phyloP scores from a whole-genome alignment of 2,113 vertebrate genomes.

The Pleuronectes platessa region DNA sequence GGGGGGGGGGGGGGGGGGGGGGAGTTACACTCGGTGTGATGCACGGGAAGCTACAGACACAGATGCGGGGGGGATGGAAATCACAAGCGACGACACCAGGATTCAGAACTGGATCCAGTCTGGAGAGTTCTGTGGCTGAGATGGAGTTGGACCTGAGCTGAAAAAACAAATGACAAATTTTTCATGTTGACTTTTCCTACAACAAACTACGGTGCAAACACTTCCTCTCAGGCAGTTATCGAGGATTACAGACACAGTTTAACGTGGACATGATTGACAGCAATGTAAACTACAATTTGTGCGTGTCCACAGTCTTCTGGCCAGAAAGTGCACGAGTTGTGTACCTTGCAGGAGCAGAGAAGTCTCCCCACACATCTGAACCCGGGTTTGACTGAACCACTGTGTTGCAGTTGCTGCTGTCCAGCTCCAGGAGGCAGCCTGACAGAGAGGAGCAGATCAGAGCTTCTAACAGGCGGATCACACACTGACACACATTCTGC shows the following conservation, averaged over 20 bases:
- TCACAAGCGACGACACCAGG: not conserved
- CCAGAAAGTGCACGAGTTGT: too few species aligned
- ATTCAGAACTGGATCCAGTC: constrained; percentile 93
- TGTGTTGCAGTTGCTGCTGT: constrained; percentile 78
- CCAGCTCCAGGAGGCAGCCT: constrained; percentile 79
- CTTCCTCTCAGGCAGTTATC: not conserved
- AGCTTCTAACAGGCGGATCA: not conserved
- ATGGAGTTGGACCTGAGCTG: constrained; percentile 74
- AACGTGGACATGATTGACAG: too few species aligned
- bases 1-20: too few species aligned
- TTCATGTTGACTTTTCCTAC: not conserved
- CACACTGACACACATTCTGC: not conserved
- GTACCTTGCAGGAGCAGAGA: constrained; percentile 90
- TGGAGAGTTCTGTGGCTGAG: constrained; percentile 78
- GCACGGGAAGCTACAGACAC: constrained; percentile 54
- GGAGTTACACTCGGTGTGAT: constrained; percentile 5
- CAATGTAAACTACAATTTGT: too few species aligned
- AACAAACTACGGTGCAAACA: not conserved
- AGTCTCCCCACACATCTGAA: constrained; percentile 92
- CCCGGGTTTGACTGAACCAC: constrained; percentile 69
- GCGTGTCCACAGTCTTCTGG: too few species aligned
- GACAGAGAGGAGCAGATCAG: not conserved
- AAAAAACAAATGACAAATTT: not conserved
- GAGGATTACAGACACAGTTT: not conserved
- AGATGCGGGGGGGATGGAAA: constrained; percentile 49